Evolutionary conservation across 2,797 vertebrate species (phyloP), one percentile per base, ranked within the genome.

Genomic region (Fratercula arctica): DNA sequence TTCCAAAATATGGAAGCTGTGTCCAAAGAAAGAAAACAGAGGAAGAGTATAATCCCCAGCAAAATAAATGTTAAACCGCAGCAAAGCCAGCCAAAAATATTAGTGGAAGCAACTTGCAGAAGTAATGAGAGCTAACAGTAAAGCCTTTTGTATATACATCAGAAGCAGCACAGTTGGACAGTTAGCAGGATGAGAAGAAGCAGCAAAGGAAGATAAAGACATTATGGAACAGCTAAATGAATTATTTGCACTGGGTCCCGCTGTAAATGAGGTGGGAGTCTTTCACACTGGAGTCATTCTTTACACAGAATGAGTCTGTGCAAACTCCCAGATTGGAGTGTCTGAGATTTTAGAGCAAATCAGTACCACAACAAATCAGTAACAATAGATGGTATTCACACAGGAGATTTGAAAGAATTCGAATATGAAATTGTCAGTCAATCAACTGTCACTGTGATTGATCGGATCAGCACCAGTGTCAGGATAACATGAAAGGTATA

Each of bases 51-150:
- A 95, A 95, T 95, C 60, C 67, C 13, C 70, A 82, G 51, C 25
- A 97, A 94, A 92, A 94, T 74, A 92, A 92, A 92, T 87, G 90
- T 41, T 92, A 68, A 95, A 82, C 74, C 84, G 56, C 90, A 90
- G 84, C 26, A 97, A 96, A 94, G 68, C 48, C 70, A 90, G 86
- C 60, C 63, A 92, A 97, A 93, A 94, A 92, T 89, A 93, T 89
- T 91, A 79, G 66, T 53, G 61, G 72, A 81, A 86, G 66, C 61
- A 86, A 75, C 73, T 78, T 81, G 53, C 53, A 91, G 83, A 81
- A 93, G 57, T 85, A 88, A 69, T 33, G 53, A 78, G 69, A 88
- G 37, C 61, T 84, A 88, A 72, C 76, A 90, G 66, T 78, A 91
- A 95, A 94, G 61, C 61, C 88, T 90, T 91, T 91, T 80, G 90